Evolutionary conservation across 2,797 vertebrate species (phyloP).

Genomic region (Rousettus madagascariensis): DNA sequence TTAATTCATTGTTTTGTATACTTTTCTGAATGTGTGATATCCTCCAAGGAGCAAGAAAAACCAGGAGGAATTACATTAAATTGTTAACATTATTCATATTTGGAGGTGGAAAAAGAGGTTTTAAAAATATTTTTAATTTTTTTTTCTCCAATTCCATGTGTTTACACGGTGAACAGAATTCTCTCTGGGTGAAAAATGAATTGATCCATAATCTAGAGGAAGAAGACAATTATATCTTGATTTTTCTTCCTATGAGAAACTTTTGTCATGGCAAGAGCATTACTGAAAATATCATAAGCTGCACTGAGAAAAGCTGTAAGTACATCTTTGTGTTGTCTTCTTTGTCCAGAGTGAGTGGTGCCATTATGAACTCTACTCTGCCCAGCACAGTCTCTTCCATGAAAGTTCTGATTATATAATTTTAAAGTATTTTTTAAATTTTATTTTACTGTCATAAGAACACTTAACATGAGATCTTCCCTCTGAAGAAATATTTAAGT

Average conservation of each 20-base stretch:
- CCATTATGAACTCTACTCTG: neutral
- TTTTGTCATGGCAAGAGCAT: conserved; percentile 90
- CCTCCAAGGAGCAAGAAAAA: neutral
- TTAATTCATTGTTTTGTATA: neutral
- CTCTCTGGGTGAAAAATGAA: conserved; percentile 86
- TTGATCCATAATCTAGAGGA: conserved; percentile 89
- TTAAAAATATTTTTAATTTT: neutral
- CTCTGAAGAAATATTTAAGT: neutral
- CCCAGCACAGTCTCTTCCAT: neutral
- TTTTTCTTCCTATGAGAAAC: conserved; percentile 89
- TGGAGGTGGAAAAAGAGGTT: neutral
- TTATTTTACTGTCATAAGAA: neutral
- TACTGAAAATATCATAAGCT: conserved; percentile 87
- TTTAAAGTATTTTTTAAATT: neutral
- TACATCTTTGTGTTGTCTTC: conserved; percentile 89
- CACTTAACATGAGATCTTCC: neutral
- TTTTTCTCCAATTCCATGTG: conserved; percentile 84
- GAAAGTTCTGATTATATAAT: neutral
- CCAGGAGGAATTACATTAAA: neutral
- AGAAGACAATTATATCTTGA: conserved; percentile 77
- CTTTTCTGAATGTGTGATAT: neutral
- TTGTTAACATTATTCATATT: neutral
- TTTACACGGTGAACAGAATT: conserved; percentile 90
- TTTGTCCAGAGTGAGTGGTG: neutral
- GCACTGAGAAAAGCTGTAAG: conserved; percentile 88